phyloP scores from a whole-genome alignment of 2,888 invertebrate genomes.

The Eurytoma adleriae region DNA sequence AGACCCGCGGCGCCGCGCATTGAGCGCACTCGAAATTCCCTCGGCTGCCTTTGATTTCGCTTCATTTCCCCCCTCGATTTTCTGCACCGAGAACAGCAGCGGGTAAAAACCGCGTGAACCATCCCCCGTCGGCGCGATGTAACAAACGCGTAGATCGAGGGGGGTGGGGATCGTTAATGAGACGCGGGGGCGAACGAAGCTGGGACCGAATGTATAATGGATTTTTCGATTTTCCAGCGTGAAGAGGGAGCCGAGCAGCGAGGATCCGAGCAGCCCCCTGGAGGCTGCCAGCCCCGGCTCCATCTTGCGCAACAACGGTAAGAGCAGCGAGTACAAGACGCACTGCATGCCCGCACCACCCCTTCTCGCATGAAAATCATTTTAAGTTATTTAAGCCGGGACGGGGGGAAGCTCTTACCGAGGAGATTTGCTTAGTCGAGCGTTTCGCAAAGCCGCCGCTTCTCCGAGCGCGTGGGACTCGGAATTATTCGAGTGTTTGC shows the following conservation, averaged over 20 bases:
- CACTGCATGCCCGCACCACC: neutral
- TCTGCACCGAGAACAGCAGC: too few species aligned
- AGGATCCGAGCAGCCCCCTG: slow-evolving; percentile 73
- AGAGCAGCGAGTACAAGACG: slow-evolving; percentile 59
- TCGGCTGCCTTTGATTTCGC: too few species aligned
- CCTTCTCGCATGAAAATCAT: slow-evolving; percentile 43
- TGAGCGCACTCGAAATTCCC: slow-evolving; percentile 15
- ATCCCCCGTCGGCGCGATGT: neutral
- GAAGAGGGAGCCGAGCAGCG: slow-evolving; percentile 73
- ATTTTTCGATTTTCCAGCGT: slow-evolving; percentile 71
- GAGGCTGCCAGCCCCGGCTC: slow-evolving; percentile 74
- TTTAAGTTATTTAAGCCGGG: slow-evolving; percentile 60
- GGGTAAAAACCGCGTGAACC: too few species aligned
- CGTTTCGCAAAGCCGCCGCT: neutral
- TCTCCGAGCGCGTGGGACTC: neutral
- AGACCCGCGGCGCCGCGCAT: slow-evolving; percentile 59
- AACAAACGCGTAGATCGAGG: too few species aligned
- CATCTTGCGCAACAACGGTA: slow-evolving; percentile 74
- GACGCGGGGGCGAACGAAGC: neutral
- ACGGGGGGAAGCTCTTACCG: neutral
- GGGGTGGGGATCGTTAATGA: too few species aligned
- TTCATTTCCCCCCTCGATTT: neutral
- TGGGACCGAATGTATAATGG: slow-evolving; percentile 49
- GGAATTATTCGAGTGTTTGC: neutral
- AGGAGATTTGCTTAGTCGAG: neutral